Percentiles rank a stretch among this genome's conserved stretches.
These are phyloP conservation scores for Spinibarbus caldwelli DNA, from an alignment of 2,797 vertebrate genomes.

Conservation along the genomic window DNA sequence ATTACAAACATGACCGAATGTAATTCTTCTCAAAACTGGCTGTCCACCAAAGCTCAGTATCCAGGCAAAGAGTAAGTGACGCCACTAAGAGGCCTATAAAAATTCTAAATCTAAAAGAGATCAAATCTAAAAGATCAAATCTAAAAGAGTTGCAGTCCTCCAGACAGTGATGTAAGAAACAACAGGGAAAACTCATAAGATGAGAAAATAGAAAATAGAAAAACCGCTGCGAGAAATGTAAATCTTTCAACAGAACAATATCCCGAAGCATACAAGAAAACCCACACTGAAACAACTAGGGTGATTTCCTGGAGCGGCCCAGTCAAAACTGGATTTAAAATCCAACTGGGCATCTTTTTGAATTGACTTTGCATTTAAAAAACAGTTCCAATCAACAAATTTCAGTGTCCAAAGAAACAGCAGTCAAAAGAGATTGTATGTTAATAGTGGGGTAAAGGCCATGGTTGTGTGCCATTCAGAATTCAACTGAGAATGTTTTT, in stretches of 20 bases:
- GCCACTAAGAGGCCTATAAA: neutral
- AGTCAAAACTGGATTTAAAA: neutral
- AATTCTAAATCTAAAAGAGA: neutral
- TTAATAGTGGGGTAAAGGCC: neutral
- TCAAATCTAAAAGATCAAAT: too few relatives aligned
- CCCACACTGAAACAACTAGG: too few relatives aligned
- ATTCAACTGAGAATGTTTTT: neutral
- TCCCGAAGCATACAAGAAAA: neutral
- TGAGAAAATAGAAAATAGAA: neutral
- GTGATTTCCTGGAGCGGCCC: too few relatives aligned
- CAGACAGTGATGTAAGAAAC: constrained; percentile 8
- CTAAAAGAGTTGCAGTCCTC: constrained; percentile 2
- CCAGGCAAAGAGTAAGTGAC: neutral
- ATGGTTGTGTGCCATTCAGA: neutral
- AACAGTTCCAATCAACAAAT: neutral
- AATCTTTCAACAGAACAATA: neutral
- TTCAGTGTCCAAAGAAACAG: neutral
- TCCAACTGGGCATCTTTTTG: neutral
- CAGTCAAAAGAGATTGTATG: neutral
- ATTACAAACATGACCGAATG: constrained; percentile 7
- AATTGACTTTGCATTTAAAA: neutral
- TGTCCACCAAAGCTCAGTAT: constrained; percentile 21
- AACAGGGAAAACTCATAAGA: neutral
- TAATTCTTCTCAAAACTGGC: constrained; percentile 7
- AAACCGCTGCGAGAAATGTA: neutral